phyloP scores from a whole-genome alignment of 92 coral and sea anemone species.

The Ricordea florida region DNA sequence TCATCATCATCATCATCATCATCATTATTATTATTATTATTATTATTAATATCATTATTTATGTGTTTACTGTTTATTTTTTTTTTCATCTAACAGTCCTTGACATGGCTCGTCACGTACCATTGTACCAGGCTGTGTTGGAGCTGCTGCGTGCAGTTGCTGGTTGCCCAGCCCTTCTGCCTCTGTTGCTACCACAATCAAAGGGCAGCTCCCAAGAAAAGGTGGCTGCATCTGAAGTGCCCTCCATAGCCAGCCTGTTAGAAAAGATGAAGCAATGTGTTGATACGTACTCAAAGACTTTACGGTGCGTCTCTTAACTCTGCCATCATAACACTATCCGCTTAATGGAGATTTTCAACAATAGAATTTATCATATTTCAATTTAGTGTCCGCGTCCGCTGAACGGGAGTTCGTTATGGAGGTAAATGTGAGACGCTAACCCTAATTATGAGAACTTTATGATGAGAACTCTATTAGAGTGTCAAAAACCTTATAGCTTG shows the following conservation, averaged over 20 bases:
- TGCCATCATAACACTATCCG: too few relatives aligned
- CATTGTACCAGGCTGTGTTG: slow-evolving; percentile 92
- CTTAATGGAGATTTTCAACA: too few relatives aligned
- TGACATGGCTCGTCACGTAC: slow-evolving; percentile 99
- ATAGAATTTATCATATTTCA: too few relatives aligned
- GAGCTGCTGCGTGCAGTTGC: slow-evolving; percentile 95
- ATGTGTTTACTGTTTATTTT: not conserved
- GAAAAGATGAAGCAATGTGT: slow-evolving; percentile 98
- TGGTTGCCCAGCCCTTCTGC: slow-evolving; percentile 78
- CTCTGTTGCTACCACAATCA: slow-evolving; percentile 75
- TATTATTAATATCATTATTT: too few relatives aligned
- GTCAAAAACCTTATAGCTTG: too few relatives aligned
- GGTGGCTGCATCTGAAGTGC: slow-evolving; percentile 29
- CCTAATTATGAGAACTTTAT: too few relatives aligned
- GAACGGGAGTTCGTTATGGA: too few relatives aligned
- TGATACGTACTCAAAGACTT: slow-evolving; percentile 91
- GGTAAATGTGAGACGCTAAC: too few relatives aligned
- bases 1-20: too few relatives aligned
- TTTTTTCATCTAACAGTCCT: slow-evolving; percentile 56
- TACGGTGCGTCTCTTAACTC: slow-evolving; percentile 64
- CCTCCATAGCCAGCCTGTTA: slow-evolving; percentile 82
- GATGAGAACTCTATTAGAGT: too few relatives aligned
- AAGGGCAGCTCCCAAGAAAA: slow-evolving; percentile 27
- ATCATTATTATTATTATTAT: too few relatives aligned
- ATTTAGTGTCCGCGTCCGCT: too few relatives aligned